Evolutionary conservation across 1,140 invertebrate genomes (phyloP), one percentile per base, ranked within the genome.

Genomic region (Asobara japonica): DNA sequence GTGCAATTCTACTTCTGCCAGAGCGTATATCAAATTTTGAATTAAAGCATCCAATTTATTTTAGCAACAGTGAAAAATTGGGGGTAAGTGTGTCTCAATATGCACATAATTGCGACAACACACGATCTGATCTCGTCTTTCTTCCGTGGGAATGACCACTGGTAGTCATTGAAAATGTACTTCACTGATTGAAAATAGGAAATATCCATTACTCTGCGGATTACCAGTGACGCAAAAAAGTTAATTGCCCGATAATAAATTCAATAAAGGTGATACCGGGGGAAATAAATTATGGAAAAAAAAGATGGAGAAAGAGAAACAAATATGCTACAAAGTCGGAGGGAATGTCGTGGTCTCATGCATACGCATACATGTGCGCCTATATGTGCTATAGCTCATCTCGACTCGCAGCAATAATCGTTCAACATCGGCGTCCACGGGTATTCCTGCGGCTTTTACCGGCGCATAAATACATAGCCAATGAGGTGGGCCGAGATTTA

Each of bases 401-500:
- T 56, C 51, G 13, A 56, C 51, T 25, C 22, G 11, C 51, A 56
- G 51, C 51, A 56, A 56, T 56, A 25, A 56, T 56, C 51, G 51
- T 56, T 10, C 51, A 56, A 56, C 51, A 51, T 51, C n/a, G n/a
- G 45, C 45, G n/a, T 18, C n/a, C 45, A 56, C 25, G 51, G 51
- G 51, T 56, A 56, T 56, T 36, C 31, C 31, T 36, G 51, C 25
- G 51, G 51, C 51, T 56, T 56, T 56, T 56, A 56, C 51, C 51
- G 20, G 51, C 13, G 51, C 51, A 56, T 56, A 56, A 56, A 56
- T 56, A 56, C 51, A 56, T 56, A n/a, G 11, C 7, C 11, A 51
- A 18, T 38, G 25, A 61, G 36, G 33, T 30, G 51, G 41, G 36
- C 5, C 48, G 0, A 33, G 38, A 33, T 66, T 45, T 51, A 48